Percentiles rank a stretch among this genome's conserved stretches.
phyloP scores from a whole-genome alignment of 92 coral and sea anemone species.

The Siderastrea siderea region DNA sequence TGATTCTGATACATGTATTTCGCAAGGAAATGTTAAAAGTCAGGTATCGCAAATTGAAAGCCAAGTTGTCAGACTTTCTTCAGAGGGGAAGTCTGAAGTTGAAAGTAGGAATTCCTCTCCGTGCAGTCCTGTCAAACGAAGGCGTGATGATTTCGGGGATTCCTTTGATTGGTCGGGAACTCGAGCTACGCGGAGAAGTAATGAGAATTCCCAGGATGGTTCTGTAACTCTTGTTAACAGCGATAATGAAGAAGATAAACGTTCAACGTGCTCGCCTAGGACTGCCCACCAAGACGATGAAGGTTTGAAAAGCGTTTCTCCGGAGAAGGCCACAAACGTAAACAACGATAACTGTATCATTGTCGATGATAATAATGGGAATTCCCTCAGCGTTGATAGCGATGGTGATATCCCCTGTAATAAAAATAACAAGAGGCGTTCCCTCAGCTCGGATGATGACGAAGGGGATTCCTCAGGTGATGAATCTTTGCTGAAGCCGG shows the following conservation, averaged over 20 bases:
- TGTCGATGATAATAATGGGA: neutral
- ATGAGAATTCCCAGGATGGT: neutral
- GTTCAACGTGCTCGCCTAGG: neutral
- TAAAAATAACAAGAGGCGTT: too few relatives aligned
- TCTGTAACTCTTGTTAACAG: neutral
- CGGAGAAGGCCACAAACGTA: neutral
- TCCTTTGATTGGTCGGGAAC: constrained; percentile 38
- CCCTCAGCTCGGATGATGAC: neutral
- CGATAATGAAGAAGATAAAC: neutral
- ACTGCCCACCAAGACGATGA: neutral
- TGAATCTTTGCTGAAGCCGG: constrained; percentile 31
- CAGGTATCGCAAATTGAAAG: neutral
- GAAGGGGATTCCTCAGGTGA: constrained; percentile 31
- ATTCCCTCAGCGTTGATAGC: neutral
- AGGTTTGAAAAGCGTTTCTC: neutral
- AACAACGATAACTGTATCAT: neutral
- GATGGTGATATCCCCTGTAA: neutral
- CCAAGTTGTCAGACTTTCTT: neutral
- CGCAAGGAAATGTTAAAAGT: neutral
- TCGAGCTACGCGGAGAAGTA: neutral
- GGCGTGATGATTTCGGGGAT: constrained; percentile 1
- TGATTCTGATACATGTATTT: neutral
- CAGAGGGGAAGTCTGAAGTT: neutral
- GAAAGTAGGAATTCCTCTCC: neutral
- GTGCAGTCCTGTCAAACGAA: neutral